Base-by-base conservation (phyloP, 2,888 invertebrate genomes). In the Athalia cordata region DNA sequence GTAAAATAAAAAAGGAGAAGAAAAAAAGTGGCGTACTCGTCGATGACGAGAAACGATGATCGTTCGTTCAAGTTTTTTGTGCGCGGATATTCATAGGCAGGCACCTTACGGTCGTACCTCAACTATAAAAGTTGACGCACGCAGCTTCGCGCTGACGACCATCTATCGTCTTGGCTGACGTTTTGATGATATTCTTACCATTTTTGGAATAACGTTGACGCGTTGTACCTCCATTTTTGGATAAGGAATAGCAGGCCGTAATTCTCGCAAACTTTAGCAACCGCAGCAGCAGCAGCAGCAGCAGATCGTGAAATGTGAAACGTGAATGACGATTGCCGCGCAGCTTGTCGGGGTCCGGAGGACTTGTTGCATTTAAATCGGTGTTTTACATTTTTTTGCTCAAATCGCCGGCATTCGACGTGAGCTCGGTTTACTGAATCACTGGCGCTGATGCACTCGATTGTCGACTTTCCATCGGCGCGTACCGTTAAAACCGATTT, bases 341-440 rank as follows among this genome's bases (percentile, higher is more conserved):
- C 43, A 52, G 55, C 13, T 68, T 1, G 47, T 13, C 13, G 57
- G 43, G 72, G 59, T 47, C 29, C 29, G 55, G 70, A 55, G 55
- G 45, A 43, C 61, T 62, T 61, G 52, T 77, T 57, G 83, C 81
- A 83, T 83, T 83, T 81, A 82, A 82, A 83, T 81, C 77, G 81
- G 77, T 75, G 80, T 72, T 82, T 80, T 79, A 75, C 61, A 62
- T 80, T 79, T 79, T 79, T 79, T 80, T 80, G 55, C 70, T 49
- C 66, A 79, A 81, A 80, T 79, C 79, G 62, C 55, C 62, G 74
- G 72, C 57, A 29, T 61, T 57, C 78, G 68, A 77, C 78, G 78
- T 79, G 76, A 79, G 81, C 50, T 77, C 74, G 67, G 79, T 9
- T 47, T 57, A 61, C 77, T 77, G 77, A 81, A 81, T 80, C 79